Base-by-base conservation (phyloP, 1,140 invertebrate genomes). In the Monochamus saltuarius region DNA sequence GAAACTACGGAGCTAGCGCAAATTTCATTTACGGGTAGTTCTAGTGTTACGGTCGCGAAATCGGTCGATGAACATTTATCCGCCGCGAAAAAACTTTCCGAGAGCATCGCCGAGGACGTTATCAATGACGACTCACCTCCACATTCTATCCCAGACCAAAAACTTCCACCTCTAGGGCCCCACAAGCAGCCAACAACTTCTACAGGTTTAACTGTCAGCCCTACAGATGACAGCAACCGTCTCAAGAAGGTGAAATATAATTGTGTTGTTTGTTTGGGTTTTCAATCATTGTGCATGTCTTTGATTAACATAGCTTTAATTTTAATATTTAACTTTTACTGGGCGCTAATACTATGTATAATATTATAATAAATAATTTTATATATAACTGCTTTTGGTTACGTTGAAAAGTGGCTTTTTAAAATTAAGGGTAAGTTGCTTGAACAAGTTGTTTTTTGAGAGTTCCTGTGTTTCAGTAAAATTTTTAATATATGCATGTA, bases 221-320 rank as follows among this genome's bases (percentile, higher is more conserved):
- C 39, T 16, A 14, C 46, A 40, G 42, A 10, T 14, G 49, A 42
- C 46, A 49, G 60, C 53, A 58, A 54, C 39, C 62, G 64, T 51
- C 63, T 63, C 17, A 71, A 73, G 62, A 72, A 73, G 72, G 72
- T 73, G 72, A 73, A 72, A 70, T 64, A 63, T 64, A 60, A 62
- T 61, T 67, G 65, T 64, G 65, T 67, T 59, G 49, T 63, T 22
- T 66, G 61, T 66, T 51, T 62, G 62, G 61, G 65, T 54, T 61
- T 56, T 61, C 53, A 59, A 42, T 59, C 60, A 38, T 60, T 63
- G 49, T 68, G 64, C 65, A 61, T 67, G 59, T 46, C 57, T 19
- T 58, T 42, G 22, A 53, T 57, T 66, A 66, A 66, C 45, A 14
- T 63, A 63, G 56, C 57, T 36, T 56, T 59, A 47, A 49, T 66